Base-by-base conservation (phyloP, 2,797 vertebrate genomes). In the Harpagifer antarcticus region DNA sequence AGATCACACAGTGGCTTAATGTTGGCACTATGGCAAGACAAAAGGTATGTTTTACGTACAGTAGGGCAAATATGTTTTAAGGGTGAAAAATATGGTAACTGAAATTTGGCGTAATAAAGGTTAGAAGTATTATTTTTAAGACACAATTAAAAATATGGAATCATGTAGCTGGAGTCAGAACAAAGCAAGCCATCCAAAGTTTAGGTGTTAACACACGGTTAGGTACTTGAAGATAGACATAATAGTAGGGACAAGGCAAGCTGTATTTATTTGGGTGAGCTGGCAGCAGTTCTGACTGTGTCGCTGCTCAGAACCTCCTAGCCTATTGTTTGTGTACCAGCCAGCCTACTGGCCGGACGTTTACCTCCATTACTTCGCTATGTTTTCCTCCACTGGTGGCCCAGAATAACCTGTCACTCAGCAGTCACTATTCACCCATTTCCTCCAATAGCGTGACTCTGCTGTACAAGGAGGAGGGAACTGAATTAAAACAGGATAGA, bases 331-430 rank as follows among this genome's bases (percentile, higher is more conserved):
- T 87, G 66, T 81, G 84, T 67, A 75, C 79, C 81, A 74, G 71
- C 81, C 78, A 57, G 61, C 66, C 67, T 43, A 86, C 47, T 1
- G 59, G 71, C 74, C 82, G 82, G 87, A 90, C 84, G 54, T 88
- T 86, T 85, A 91, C 86, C 87, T 91, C 91, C 91, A 92, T 93
- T 93, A 90, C 90, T 78, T 85, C 85, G 58, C 57, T 6, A 19
- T 93, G 91, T 93, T 93, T 92, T 92, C 86, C 90, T 86, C 86
- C 76, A 61, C 60, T 40, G 16, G 68, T 1, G 0, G 74, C 86
- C 89, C 86, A 93, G 89, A 93, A 93, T 93, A 93, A 90, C 89
- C 90, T 86, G 89, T 93, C 92, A 92, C 87, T 93, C 92, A 91
- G 74, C 90, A 80, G 71, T 75, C 76, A 67, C 90, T 74, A 83